These are phyloP conservation scores for Phalacrocorax aristotelis DNA, from an alignment of 2,113 vertebrate species.

Conservation along the genomic window DNA sequence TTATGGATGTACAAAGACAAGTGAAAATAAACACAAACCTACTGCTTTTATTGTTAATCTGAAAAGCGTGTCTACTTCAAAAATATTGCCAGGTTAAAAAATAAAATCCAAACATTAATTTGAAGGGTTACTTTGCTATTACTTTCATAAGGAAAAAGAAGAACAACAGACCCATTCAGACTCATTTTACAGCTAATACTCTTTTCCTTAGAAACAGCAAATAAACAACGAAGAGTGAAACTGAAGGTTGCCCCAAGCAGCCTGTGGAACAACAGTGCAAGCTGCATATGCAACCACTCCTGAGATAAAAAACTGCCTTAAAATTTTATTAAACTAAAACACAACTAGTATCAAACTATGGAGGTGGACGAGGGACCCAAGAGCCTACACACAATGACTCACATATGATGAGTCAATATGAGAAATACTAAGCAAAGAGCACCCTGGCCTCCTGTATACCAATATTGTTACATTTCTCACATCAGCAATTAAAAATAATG, in stretches of 20 bases:
- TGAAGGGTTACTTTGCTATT: neutral
- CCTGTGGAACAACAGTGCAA: neutral
- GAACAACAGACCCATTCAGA: neutral
- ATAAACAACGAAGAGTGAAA: neutral
- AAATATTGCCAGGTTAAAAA: neutral
- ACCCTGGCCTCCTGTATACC: neutral
- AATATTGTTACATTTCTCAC: neutral
- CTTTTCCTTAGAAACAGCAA: constrained; percentile 13
- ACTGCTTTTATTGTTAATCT: neutral
- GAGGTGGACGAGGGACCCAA: neutral
- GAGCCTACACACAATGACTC: neutral
- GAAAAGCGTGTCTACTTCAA: neutral
- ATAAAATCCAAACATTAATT: neutral
- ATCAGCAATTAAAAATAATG: neutral
- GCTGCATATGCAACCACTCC: neutral
- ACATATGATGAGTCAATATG: neutral
- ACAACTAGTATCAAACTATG: neutral
- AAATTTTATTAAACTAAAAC: neutral
- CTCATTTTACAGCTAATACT: neutral
- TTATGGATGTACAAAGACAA: neutral
- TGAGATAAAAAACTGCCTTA: neutral
- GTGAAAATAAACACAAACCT: neutral
- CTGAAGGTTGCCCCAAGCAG: neutral
- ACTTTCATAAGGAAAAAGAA: neutral
- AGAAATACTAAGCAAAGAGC: neutral